These are phyloP conservation scores for Whitmania pigra DNA, from an alignment of 1,140 invertebrate species.

Conservation along the genomic window DNA sequence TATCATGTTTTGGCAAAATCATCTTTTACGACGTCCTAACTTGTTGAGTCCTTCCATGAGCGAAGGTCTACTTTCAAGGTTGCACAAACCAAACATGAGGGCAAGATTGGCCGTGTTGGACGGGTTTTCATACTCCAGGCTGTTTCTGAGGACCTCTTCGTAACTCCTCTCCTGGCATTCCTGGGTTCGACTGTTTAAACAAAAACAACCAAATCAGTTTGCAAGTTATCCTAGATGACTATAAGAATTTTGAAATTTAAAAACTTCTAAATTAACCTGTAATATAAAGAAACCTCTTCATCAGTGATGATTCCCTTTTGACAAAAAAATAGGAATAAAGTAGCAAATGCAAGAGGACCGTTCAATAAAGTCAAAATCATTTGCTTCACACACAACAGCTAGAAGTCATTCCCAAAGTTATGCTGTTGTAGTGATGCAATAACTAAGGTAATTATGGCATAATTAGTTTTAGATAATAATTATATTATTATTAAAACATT, in stretches of 20 bases:
- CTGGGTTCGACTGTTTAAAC: background rate
- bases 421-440: too few relatives aligned
- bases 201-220: too few relatives aligned
- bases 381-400: background rate
- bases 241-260: too few relatives aligned
- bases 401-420: too few relatives aligned
- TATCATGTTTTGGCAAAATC: background rate
- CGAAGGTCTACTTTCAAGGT: conserved; percentile 46
- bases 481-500: too few relatives aligned
- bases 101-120: conserved; percentile 68
- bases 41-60: conserved; percentile 58
- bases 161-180: conserved; percentile 50
- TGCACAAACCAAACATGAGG: conserved; percentile 55
- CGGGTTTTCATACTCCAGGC: conserved; percentile 74
- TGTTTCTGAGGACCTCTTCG: conserved; percentile 69
- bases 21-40: conserved; percentile 42
- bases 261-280: conserved; percentile 54
- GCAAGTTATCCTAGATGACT: too few relatives aligned
- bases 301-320: conserved; percentile 63
- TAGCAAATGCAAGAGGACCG: conserved; percentile 1
- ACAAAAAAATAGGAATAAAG: conserved; percentile 3
- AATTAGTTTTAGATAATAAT: too few relatives aligned
- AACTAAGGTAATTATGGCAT: too few relatives aligned
- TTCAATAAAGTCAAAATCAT: background rate
- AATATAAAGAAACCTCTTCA: conserved; percentile 69